Conservation (phyloP, 2,797 vertebrate species). For the Hylomyscus alleni region DNA sequence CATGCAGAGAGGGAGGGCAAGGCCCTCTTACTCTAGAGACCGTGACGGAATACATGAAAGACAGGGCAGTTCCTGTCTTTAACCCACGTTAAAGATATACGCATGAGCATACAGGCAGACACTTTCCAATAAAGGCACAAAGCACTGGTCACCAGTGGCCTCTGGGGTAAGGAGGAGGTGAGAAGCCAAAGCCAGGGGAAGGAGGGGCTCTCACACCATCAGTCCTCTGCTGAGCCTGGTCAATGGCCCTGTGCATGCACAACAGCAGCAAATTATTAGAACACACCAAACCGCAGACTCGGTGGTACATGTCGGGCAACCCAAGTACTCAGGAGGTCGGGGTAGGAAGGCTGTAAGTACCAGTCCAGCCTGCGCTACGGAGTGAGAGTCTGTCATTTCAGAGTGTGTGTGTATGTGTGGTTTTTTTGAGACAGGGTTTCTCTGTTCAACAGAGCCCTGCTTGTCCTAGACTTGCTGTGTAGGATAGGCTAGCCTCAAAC, state of each 20-base stretch:
- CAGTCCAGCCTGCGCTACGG: not conserved
- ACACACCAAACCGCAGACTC: not conserved
- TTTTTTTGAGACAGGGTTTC: not conserved
- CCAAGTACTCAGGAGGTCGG: not conserved
- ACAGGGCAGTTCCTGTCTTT: not conserved
- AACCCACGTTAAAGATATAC: too few relatives aligned
- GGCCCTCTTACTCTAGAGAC: not conserved
- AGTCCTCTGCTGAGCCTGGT: not conserved
- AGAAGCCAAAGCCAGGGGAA: not conserved
- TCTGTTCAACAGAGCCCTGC: too few relatives aligned
- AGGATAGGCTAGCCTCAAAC: not conserved
- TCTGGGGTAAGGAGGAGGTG: too few relatives aligned
- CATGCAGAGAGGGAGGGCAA: accelerated
- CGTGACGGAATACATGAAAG: not conserved
- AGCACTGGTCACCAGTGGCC: not conserved
- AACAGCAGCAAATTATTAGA: not conserved
- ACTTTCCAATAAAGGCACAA: not conserved
- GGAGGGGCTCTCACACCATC: not conserved
- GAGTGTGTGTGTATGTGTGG: too few relatives aligned
- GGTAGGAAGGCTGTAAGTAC: not conserved
- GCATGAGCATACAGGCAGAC: not conserved
- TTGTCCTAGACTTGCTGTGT: not conserved
- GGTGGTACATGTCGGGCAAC: not conserved
- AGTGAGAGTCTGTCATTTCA: not conserved
- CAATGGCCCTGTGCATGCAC: not conserved